Evolutionary conservation across 2,888 invertebrate species (phyloP).

Genomic region (Agrochola lota): DNA sequence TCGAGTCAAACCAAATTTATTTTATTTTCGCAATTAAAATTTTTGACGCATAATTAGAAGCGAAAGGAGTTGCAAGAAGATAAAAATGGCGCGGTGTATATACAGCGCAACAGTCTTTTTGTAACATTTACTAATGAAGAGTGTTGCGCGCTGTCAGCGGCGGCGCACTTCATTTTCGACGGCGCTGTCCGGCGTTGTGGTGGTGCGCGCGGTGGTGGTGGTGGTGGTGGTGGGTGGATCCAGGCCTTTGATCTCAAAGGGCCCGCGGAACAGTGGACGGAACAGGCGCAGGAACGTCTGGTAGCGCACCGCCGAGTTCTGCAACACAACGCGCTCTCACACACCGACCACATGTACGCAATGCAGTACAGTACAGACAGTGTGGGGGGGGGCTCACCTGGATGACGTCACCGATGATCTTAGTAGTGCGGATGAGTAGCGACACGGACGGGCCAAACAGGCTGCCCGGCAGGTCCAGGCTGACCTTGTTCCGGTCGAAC

Average conservation of each 20-base stretch:
- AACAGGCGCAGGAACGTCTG: constrained; percentile 93
- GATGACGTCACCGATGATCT: constrained; percentile 92
- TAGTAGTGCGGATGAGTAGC: constrained; percentile 92
- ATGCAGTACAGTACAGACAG: not conserved
- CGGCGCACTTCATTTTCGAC: constrained; percentile 79
- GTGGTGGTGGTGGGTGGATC: constrained; percentile 90
- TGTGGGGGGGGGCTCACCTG: constrained; percentile 84
- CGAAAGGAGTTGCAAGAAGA: not conserved
- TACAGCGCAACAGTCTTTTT: not conserved
- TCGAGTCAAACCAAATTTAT: not conserved
- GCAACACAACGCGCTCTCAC: constrained; percentile 75
- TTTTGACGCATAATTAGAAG: not conserved
- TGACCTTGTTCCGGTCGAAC: constrained; percentile 92
- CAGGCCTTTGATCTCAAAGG: constrained; percentile 93
- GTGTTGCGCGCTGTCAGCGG: constrained; percentile 53
- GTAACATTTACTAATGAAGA: not conserved
- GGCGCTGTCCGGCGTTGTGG: constrained; percentile 39
- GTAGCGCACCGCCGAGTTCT: constrained; percentile 95
- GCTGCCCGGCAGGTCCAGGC: constrained; percentile 92
- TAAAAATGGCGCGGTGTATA: constrained; percentile 27
- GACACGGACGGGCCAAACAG: constrained; percentile 93
- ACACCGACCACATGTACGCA: not conserved
- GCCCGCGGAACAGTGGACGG: constrained; percentile 93
- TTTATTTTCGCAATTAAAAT: not conserved
- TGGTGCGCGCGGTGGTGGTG: constrained; percentile 63